A percentile compares a stretch with the other conserved stretches of the same genome.
These are phyloP conservation scores for Acinonyx jubatus DNA, from an alignment of 2,113 vertebrate genomes.

Conservation along the genomic window DNA sequence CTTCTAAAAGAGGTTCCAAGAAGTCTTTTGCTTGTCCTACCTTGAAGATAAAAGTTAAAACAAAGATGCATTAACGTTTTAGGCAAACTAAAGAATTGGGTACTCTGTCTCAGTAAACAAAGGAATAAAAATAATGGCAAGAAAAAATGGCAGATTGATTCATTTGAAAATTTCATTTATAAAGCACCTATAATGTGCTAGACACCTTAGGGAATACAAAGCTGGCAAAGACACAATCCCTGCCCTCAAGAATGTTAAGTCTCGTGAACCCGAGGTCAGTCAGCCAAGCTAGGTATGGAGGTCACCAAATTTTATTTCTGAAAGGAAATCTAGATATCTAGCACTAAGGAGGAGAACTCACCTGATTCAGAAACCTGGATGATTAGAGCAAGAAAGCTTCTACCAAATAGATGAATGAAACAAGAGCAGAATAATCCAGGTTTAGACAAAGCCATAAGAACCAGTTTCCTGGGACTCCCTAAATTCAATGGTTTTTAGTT, in stretches of 20 bases:
- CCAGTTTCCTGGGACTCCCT: not conserved
- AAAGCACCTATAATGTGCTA: not conserved
- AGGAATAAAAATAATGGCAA: not conserved
- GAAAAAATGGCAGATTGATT: not conserved
- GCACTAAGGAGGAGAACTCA: not conserved
- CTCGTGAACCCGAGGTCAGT: not conserved
- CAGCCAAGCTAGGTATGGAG: not conserved
- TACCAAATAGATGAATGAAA: not conserved
- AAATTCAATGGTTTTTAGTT: not conserved
- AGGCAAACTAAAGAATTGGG: not conserved
- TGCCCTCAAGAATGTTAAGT: not conserved
- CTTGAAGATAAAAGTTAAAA: constrained; percentile 83
- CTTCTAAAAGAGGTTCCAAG: constrained; percentile 91
- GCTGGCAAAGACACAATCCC: not conserved
- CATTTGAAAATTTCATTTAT: constrained; percentile 4
- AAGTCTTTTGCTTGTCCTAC: constrained; percentile 91
- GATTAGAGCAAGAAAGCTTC: not conserved
- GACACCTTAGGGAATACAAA: not conserved
- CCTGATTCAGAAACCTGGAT: not conserved
- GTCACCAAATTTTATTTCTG: constrained; percentile 28
- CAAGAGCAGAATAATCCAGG: not conserved
- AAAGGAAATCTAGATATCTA: not conserved
- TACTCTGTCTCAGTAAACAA: constrained; percentile 26
- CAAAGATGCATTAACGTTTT: constrained; percentile 25
- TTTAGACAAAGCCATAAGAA: not conserved